Base-by-base conservation (phyloP, 2,888 invertebrate genomes). In the Zootermopsis nevadensis region DNA sequence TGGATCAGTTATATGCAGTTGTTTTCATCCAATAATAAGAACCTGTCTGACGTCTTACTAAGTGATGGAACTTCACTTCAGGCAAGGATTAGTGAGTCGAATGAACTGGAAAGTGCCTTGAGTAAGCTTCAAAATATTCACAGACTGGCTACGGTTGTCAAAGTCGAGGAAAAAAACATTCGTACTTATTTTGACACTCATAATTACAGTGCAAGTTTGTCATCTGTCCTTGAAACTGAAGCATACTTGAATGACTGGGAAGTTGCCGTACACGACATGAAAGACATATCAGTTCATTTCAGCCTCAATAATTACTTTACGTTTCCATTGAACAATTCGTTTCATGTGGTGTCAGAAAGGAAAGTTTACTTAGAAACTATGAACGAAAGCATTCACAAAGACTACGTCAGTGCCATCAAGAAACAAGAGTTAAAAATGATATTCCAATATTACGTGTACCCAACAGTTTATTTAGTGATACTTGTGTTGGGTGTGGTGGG, bases 401-500 rank as follows among this genome's bases (percentile, higher is more conserved):
- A 6, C 7, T n/a, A 60, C 6, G 6, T 60, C 7, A n/a, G 12
- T 0, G 27, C 76, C 27, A 24, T 76, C 19, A 76, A 30, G n/a
- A 27, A 38, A 19, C n/a, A 55, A 35, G 35, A n/a, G 8, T 33
- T 60, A 24, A 38, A 79, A 35, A 22, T 30, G n/a, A 12, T 38
- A n/a, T 55, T 79, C 22, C 27, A 60, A 12, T 31, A 60, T 33
- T 79, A 35, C 38, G 30, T 35, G 1, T 31, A 79, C 15, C 79
- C 79, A 15, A 24, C 24, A 0, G 38, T 79, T 33, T 79, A 66
- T n/a, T n/a, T 55, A 0, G 22, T 66, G 10, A 35, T 79, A 24
- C 66, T 79, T 7, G n/a, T 66, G 3, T n/a, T 79, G 2, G 79
- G 79, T 27, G 33, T n/a, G 22, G 15, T 79, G 6, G 55, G 79